Percentiles rank a stretch among this genome's conserved stretches.
phyloP scores from a whole-genome alignment of 2,113 vertebrate species.

The Sceloporus undulatus region DNA sequence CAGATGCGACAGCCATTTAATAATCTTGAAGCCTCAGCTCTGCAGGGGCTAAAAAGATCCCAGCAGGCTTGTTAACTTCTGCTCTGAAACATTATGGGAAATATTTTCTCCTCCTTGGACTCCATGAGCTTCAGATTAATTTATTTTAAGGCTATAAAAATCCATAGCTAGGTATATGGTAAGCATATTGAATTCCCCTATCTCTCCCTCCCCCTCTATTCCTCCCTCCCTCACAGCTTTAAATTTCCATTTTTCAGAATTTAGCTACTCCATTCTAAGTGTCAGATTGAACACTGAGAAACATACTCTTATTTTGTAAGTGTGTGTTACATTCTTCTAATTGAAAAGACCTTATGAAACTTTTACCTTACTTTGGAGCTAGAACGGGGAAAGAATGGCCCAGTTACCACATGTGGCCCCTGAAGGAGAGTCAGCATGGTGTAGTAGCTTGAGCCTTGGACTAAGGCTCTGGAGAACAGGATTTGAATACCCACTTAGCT shows the following conservation, averaged over 20 bases:
- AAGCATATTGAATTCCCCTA: slow-evolving; percentile 48
- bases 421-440: too few relatives aligned
- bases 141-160: slow-evolving; percentile 75
- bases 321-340: slow-evolving; percentile 32
- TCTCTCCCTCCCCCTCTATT: too few relatives aligned
- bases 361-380: neutral
- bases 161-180: slow-evolving; percentile 50
- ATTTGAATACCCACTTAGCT: too few relatives aligned
- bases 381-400: too few relatives aligned
- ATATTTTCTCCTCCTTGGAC: slow-evolving; percentile 76
- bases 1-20: slow-evolving; percentile 79
- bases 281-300: slow-evolving; percentile 40
- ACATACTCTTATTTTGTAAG: slow-evolving; percentile 18
- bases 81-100: slow-evolving; percentile 79
- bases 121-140: slow-evolving; percentile 76
- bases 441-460: too few relatives aligned
- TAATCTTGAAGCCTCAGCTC: slow-evolving; percentile 81
- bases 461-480: too few relatives aligned
- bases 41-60: slow-evolving; percentile 81
- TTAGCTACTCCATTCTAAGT: neutral
- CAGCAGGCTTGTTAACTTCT: slow-evolving; percentile 85
- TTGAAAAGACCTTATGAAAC: neutral
- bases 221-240: neutral
- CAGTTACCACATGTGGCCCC: too few relatives aligned
- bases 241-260: slow-evolving; percentile 28